These are phyloP conservation scores for Tiliqua scincoides DNA, from an alignment of 2,113 vertebrate species.

Conservation along the genomic window DNA sequence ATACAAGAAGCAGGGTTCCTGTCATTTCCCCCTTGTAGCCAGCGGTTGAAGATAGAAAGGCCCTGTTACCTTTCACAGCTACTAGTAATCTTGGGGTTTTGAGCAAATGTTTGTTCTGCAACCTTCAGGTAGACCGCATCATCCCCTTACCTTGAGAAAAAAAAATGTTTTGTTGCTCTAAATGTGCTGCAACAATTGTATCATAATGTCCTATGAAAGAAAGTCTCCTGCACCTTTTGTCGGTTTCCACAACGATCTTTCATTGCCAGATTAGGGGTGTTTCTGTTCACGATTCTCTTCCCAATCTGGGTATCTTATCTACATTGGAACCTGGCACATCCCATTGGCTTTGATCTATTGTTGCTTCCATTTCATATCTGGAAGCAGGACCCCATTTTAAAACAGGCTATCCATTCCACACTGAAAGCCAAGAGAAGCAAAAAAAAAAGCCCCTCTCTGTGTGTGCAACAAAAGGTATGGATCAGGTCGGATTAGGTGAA, in stretches of 20 bases:
- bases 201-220: not conserved
- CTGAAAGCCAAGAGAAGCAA: conserved; percentile 36
- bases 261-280: not conserved
- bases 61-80: too few species aligned
- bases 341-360: conserved; percentile 4
- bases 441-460: not conserved
- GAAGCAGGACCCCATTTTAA: conserved; percentile 14
- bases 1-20: too few species aligned
- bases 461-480: conserved; percentile 18
- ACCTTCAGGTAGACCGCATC: too few species aligned
- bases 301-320: not conserved
- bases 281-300: not conserved
- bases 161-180: too few species aligned
- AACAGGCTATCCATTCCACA: not conserved
- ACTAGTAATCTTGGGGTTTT: too few species aligned
- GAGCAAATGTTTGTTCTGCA: too few species aligned
- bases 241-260: not conserved
- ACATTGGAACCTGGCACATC: not conserved
- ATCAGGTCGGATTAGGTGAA: conserved; percentile 36
- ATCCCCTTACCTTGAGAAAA: too few species aligned
- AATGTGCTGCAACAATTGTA: not conserved
- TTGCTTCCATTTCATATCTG: not conserved
- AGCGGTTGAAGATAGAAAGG: too few species aligned
- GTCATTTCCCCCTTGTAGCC: too few species aligned
- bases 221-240: too few species aligned